A percentile compares a stretch with the other conserved stretches of the same genome.
phyloP scores from a whole-genome alignment of 2,888 invertebrate species.

The Drosophila buzzatii region DNA sequence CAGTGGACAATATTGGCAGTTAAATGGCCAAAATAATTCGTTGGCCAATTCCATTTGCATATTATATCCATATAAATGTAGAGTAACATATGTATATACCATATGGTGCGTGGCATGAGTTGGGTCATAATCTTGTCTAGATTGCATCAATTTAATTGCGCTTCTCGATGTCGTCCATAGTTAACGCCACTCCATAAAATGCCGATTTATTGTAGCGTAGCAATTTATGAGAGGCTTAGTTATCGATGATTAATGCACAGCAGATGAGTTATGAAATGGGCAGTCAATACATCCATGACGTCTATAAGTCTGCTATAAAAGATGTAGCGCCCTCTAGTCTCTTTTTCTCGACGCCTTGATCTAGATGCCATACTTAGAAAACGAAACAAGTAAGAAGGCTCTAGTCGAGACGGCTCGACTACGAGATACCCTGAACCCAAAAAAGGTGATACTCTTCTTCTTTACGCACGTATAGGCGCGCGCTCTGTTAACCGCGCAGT shows the following conservation, averaged over 20 bases:
- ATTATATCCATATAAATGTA: slow-evolving; percentile 22
- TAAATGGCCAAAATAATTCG: slow-evolving; percentile 73
- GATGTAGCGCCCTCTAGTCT: no score
- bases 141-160: slow-evolving; percentile 57
- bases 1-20: slow-evolving; percentile 70
- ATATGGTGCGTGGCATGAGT: slow-evolving; percentile 28
- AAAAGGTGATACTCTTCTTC: no score
- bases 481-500: no score
- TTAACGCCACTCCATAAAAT: slow-evolving; percentile 31
- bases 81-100: background rate
- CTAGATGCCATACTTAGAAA: background rate
- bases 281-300: background rate
- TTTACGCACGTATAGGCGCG: no score
- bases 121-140: slow-evolving; percentile 36
- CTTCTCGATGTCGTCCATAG: slow-evolving; percentile 21
- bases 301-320: background rate
- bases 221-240: slow-evolving; percentile 24
- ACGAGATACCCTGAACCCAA: no score
- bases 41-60: slow-evolving; percentile 56
- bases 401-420: no score
- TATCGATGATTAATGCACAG: slow-evolving; percentile 29
- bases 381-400: no score
- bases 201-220: slow-evolving; percentile 16
- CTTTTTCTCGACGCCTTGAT: slow-evolving; percentile 1
- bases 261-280: background rate